phyloP scores from a whole-genome alignment of 1,140 invertebrate genomes.

The Heliconius eleuchia region DNA sequence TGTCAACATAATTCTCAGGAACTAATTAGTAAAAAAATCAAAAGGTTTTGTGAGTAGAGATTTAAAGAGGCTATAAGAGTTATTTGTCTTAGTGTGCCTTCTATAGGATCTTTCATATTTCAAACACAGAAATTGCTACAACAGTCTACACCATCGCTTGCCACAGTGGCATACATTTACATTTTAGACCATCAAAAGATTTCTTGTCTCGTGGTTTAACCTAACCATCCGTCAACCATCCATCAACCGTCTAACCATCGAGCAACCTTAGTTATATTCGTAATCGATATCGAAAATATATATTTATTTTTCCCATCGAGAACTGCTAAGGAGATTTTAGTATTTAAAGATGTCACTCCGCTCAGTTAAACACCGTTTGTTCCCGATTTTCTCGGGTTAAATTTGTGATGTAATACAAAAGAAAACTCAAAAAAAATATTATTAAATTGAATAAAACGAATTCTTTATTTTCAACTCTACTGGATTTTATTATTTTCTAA shows the following conservation, averaged over 20 bases:
- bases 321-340: too few species aligned
- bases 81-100: background rate
- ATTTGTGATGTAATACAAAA: too few species aligned
- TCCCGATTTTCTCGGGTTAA: too few species aligned
- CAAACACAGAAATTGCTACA: background rate
- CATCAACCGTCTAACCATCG: background rate
- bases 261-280: background rate
- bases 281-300: too few species aligned
- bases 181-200: background rate
- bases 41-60: background rate
- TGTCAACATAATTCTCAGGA: too few species aligned
- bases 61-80: background rate
- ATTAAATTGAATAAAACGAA: too few species aligned
- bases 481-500: too few species aligned
- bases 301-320: background rate
- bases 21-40: background rate
- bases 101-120: background rate
- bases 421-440: too few species aligned
- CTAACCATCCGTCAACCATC: too few species aligned
- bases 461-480: too few species aligned
- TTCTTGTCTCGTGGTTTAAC: background rate
- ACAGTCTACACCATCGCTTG: background rate
- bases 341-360: too few species aligned
- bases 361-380: too few species aligned
- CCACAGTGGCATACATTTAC: background rate